Evolutionary conservation across 2,113 vertebrate species (phyloP), one percentile per base, ranked within the genome.

Genomic region (Clinocottus analis): DNA sequence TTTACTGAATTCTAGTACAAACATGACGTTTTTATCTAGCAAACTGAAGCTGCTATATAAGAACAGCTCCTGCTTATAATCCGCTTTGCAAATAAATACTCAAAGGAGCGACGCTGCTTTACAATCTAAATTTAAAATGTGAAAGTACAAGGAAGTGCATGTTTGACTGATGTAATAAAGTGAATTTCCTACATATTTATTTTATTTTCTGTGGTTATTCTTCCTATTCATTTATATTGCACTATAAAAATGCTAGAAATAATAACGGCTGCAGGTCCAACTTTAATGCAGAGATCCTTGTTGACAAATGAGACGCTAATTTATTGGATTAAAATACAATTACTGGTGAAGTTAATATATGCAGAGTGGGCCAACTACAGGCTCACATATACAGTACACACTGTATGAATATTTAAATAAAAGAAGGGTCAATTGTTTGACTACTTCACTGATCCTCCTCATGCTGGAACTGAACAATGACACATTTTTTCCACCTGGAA

Each of bases 401-500:
- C n/a, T n/a, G n/a, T n/a, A n/a, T n/a, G n/a, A n/a, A n/a, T n/a
- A n/a, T n/a, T n/a, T n/a, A n/a, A n/a, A n/a, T n/a, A n/a, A 47
- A 35, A 55, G 25, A 63, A 41, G 31, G 23, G 27, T 31, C 11
- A 31, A 31, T 51, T 14, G 45, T 33, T n/a, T 51, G 1, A 51
- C 29, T 12, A 19, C 7, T 10, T 55, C 12, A 47, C 21, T 17
- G 39, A 31, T 27, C 66, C 5, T 35, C 70, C 65, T 33, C n/a
- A n/a, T n/a, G 16, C 29, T 27, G 12, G 10, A 37, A 61, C 55
- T 29, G n/a, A 81, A 59, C 68, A 49, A 0, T 53, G 21, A 62
- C 58, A 78, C 73, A 77, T 43, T 59, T 75, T 13, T 80, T 77
- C 74, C 61, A 41, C 63, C 37, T 7, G 56, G n/a, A 5, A 85